These are phyloP conservation scores for Steromphala cineraria DNA, from an alignment of 2,888 invertebrate genomes.

Conservation along the genomic window DNA sequence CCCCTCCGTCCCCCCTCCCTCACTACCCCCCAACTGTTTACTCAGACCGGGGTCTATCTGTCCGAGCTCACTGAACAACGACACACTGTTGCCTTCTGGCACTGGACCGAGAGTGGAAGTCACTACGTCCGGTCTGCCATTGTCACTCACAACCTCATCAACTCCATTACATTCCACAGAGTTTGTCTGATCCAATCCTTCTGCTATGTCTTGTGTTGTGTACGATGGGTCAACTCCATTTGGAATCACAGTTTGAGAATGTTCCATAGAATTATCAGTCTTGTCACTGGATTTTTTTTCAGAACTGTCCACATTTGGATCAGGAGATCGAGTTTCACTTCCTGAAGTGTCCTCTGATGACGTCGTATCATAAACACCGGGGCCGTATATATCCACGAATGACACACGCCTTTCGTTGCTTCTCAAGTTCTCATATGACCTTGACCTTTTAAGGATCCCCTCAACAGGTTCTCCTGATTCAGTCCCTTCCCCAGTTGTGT, in stretches of 20 bases:
- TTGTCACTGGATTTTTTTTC: neutral
- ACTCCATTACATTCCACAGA: neutral
- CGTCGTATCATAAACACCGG: conserved; percentile 1
- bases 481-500: neutral
- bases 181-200: neutral
- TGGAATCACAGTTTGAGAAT: neutral
- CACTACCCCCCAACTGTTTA: neutral
- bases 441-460: conserved; percentile 55
- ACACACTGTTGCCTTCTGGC: neutral
- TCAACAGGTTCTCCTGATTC: neutral
- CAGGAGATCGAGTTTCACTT: neutral
- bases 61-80: neutral
- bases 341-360: neutral
- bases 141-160: neutral
- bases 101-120: neutral
- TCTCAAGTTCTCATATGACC: conserved; percentile 53
- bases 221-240: neutral
- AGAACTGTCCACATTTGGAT: neutral
- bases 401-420: conserved; percentile 43
- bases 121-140: neutral
- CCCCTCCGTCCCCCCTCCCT: neutral
- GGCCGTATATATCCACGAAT: conserved; percentile 31
- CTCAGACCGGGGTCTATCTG: neutral
- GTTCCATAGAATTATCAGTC: neutral
- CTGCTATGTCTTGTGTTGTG: neutral